Percentiles rank a stretch among this genome's conserved stretches.
These are phyloP conservation scores for Zoanthus sansibaricus DNA, from an alignment of 92 coral and sea anemone species.

Conservation along the genomic window DNA sequence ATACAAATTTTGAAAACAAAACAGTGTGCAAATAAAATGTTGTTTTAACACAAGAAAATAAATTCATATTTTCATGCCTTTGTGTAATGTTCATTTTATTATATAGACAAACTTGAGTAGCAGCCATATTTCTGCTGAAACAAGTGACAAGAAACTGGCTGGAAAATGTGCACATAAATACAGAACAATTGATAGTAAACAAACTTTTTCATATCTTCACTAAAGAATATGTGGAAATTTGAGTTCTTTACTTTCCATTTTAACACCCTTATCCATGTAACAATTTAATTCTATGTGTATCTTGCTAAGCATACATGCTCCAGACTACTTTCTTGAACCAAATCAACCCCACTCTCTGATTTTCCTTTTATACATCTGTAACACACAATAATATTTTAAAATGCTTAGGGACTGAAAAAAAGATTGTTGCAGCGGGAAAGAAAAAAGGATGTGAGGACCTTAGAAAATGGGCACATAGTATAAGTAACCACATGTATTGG, in stretches of 20 bases:
- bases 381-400: not conserved
- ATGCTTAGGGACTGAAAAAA: not conserved
- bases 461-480: constrained; percentile 21
- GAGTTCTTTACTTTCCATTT: too few species aligned
- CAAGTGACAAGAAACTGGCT: too few species aligned
- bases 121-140: too few species aligned
- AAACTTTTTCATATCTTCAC: too few species aligned
- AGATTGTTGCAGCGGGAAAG: too few species aligned
- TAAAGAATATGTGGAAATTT: too few species aligned
- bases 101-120: too few species aligned
- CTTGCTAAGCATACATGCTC: not conserved
- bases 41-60: not conserved
- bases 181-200: too few species aligned
- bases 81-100: not conserved
- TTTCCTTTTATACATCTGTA: not conserved
- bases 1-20: not conserved
- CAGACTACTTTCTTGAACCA: not conserved
- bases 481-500: constrained; percentile 46
- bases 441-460: constrained; percentile 31
- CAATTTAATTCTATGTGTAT: too few species aligned
- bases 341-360: constrained; percentile 6
- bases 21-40: not conserved
- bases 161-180: too few species aligned
- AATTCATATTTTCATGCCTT: not conserved
- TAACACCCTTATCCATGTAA: too few species aligned